Evolutionary conservation across 2,797 vertebrate species (phyloP).

Genomic region (Lacerta viridis): DNA sequence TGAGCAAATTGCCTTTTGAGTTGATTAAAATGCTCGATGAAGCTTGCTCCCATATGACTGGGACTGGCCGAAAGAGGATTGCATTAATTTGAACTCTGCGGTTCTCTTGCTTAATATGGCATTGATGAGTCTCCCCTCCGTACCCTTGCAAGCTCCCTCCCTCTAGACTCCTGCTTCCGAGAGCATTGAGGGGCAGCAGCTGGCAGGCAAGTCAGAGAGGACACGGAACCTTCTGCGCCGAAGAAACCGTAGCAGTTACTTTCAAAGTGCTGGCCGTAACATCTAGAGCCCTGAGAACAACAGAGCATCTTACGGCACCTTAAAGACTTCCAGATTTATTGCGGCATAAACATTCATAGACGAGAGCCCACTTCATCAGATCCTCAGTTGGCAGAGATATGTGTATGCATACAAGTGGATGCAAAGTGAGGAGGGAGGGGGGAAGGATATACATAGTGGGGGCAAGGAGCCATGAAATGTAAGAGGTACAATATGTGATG

Average conservation of each 20-base stretch:
- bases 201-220: background rate
- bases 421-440: background rate
- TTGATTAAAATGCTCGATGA: conserved; percentile 72
- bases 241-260: background rate
- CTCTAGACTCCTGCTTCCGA: background rate
- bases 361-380: background rate
- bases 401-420: too few relatives aligned
- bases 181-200: background rate
- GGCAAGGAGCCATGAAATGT: background rate
- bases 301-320: background rate
- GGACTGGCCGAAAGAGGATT: conserved; percentile 37
- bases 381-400: background rate
- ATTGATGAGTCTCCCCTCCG: conserved; percentile 69
- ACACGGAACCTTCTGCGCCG: accelerated
- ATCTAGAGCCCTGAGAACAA: background rate
- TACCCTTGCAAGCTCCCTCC: conserved; percentile 17
- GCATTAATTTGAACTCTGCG: conserved; percentile 57
- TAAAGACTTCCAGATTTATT: background rate
- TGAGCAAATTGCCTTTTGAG: conserved; percentile 76
- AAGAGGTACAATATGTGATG: background rate
- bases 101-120: conserved; percentile 68
- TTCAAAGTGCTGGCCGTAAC: too few relatives aligned
- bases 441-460: too few relatives aligned
- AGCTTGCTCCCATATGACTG: conserved; percentile 7
- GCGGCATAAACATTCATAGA: background rate